phyloP scores from a whole-genome alignment of 92 coral and sea anemone genomes.

The Bergia sp. region DNA sequence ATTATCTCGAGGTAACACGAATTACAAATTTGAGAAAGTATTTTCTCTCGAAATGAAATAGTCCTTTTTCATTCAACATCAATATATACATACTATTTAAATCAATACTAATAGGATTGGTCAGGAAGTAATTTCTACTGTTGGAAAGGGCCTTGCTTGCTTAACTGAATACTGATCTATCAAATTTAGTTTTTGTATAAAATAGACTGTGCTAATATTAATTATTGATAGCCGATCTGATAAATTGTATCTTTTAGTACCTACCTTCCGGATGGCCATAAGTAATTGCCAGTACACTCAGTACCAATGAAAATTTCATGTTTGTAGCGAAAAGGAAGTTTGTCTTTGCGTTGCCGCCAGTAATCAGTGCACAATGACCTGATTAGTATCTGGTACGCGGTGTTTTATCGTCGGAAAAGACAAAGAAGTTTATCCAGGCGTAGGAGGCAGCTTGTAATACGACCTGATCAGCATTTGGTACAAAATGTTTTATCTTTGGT shows the following conservation, averaged over 20 bases:
- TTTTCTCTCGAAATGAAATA: no score
- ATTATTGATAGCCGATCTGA: no score
- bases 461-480: no score
- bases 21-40: no score
- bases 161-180: no score
- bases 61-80: no score
- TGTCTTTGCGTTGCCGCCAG: neutral
- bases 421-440: neutral
- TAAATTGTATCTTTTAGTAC: neutral
- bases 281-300: neutral
- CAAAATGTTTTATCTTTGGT: neutral
- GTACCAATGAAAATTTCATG: neutral
- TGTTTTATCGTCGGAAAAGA: neutral
- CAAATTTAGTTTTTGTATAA: no score
- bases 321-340: neutral
- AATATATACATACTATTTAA: no score
- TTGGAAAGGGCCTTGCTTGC: no score
- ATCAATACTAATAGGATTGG: neutral
- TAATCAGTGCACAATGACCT: no score
- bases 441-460: neutral
- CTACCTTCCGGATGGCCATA: neutral
- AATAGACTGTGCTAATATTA: no score
- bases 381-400: neutral
- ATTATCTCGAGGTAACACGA: no score
- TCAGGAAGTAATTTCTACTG: neutral